Conservation (phyloP, 2,797 vertebrate genomes). For the Crocodylus rhombifer region DNA sequence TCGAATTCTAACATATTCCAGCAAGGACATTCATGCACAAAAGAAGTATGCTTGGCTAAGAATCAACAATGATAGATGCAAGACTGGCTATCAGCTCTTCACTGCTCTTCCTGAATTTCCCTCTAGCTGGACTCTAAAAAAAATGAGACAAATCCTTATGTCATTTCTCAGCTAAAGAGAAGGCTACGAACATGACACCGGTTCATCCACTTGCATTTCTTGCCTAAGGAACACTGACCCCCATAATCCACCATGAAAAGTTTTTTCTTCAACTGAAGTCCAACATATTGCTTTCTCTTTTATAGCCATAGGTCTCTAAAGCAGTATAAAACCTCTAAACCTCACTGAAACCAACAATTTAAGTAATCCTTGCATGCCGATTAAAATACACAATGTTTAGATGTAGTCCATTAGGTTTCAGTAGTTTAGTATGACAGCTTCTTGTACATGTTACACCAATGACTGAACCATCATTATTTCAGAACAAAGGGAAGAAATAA, state of each 20-base stretch:
- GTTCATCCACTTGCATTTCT: neutral
- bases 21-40: rapidly evolving
- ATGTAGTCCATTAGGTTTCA: neutral
- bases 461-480: neutral
- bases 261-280: neutral
- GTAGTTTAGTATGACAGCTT: neutral
- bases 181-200: neutral
- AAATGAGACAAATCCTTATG: neutral
- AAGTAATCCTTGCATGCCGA: neutral
- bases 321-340: neutral
- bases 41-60: neutral
- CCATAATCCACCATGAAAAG: neutral
- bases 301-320: neutral
- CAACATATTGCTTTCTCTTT: neutral
- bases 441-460: neutral
- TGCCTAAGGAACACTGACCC: neutral
- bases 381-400: neutral
- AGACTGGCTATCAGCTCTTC: neutral
- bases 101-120: neutral
- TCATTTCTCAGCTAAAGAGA: neutral
- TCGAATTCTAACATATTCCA: rapidly evolving
- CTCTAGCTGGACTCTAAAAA: neutral
- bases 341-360: neutral
- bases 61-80: neutral
- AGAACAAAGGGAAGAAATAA: neutral